These are phyloP conservation scores for Minunthozetes semirufus DNA, from an alignment of 2,888 invertebrate genomes.

Conservation along the genomic window DNA sequence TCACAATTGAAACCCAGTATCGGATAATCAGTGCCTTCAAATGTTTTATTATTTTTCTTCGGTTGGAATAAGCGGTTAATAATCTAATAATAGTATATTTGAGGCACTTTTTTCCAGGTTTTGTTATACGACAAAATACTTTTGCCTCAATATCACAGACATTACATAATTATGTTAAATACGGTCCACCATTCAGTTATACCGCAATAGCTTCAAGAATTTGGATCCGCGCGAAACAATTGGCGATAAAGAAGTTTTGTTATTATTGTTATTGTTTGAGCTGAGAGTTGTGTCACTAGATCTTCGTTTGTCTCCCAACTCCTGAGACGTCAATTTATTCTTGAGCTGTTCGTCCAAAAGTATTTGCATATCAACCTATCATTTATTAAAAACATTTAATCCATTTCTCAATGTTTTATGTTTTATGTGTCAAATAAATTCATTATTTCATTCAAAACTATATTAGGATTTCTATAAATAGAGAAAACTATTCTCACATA, in stretches of 20 bases:
- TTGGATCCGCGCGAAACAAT: slow-evolving; percentile 37
- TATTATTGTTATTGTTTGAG: slow-evolving; percentile 20
- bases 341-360: slow-evolving; percentile 83
- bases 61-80: not conserved
- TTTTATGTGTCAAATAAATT: too few relatives aligned
- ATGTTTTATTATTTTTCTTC: not conserved
- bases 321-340: slow-evolving; percentile 59
- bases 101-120: not conserved
- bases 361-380: slow-evolving; percentile 87
- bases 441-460: too few relatives aligned
- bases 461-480: too few relatives aligned
- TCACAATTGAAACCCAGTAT: not conserved
- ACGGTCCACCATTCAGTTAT: not conserved
- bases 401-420: too few relatives aligned
- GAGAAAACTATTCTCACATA: too few relatives aligned
- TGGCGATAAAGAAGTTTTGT: not conserved
- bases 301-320: slow-evolving; percentile 44
- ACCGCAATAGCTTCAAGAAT: slow-evolving; percentile 39
- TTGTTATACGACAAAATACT: not conserved
- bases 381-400: not conserved
- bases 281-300: slow-evolving; percentile 35
- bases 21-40: not conserved
- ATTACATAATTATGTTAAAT: not conserved
- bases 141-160: slow-evolving; percentile 16
- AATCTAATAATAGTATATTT: not conserved